phyloP scores from a whole-genome alignment of 2,797 vertebrate genomes.

The Potorous gilbertii region DNA sequence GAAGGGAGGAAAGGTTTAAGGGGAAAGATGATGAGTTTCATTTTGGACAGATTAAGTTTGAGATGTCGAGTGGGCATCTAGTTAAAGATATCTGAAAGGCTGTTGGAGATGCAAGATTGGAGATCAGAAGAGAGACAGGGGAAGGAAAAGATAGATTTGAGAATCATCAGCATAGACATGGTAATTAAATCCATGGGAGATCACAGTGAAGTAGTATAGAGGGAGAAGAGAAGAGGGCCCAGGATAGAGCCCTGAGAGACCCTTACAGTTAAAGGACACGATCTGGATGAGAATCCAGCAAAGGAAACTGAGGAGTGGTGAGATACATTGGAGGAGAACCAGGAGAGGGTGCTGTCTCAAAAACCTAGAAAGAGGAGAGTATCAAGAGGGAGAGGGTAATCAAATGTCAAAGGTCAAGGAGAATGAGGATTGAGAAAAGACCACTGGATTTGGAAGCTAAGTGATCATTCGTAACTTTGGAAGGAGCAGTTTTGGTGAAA shows the following conservation, averaged over 20 bases:
- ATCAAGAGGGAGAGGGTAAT: too few relatives aligned
- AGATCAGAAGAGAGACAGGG: not conserved
- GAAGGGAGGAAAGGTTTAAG: not conserved
- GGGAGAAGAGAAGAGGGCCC: not conserved
- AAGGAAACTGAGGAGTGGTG: not conserved
- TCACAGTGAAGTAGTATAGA: not conserved
- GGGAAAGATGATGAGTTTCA: not conserved
- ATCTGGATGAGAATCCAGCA: not conserved
- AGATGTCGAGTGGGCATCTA: not conserved
- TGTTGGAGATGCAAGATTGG: not conserved
- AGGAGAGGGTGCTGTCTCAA: not conserved
- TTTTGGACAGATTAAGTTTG: not conserved
- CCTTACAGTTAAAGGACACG: not conserved
- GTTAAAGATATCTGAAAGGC: not conserved
- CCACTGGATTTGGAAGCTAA: not conserved
- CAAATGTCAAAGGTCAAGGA: not conserved
- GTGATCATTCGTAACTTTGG: not conserved
- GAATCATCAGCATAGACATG: not conserved
- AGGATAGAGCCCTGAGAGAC: not conserved
- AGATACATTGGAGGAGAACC: too few relatives aligned
- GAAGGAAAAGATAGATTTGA: not conserved
- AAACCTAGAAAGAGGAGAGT: not conserved
- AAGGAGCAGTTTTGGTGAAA: not conserved
- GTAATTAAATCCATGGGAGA: not conserved
- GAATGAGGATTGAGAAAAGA: not conserved